phyloP scores from a whole-genome alignment of 2,113 vertebrate genomes.

The Hypomesus transpacificus region DNA sequence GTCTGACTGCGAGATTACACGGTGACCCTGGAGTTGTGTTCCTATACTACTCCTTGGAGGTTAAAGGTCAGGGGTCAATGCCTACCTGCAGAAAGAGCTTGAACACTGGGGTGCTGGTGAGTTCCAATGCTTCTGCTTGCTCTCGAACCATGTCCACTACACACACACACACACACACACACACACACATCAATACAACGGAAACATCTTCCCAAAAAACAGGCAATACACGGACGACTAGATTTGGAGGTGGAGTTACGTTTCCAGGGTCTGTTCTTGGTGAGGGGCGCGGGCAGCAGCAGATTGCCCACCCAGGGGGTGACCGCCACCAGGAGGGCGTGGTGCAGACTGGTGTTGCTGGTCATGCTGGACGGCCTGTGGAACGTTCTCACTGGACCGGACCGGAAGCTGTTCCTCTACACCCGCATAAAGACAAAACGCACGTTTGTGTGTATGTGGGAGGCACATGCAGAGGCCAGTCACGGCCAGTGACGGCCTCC shows the following conservation, averaged over 20 bases:
- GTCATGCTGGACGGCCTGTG: background rate
- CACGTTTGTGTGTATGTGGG: no score
- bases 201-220: background rate
- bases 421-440: no score
- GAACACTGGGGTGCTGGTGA: slow-evolving; percentile 76
- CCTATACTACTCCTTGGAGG: background rate
- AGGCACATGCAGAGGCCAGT: no score
- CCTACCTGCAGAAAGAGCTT: slow-evolving; percentile 71
- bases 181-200: background rate
- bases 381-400: no score
- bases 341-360: slow-evolving; percentile 36
- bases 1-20: no score
- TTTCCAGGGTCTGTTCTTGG: slow-evolving; percentile 28
- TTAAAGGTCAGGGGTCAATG: background rate
- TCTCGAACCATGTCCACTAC: slow-evolving; percentile 68
- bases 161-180: slow-evolving; percentile 4
- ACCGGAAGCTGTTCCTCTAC: no score
- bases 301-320: slow-evolving; percentile 82
- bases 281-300: slow-evolving; percentile 43
- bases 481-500: no score
- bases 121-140: slow-evolving; percentile 31
- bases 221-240: no score
- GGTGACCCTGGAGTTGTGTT: no score
- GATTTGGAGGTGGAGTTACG: slow-evolving; percentile 52
- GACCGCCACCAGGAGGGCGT: slow-evolving; percentile 72